Conservation (phyloP, 2,797 vertebrate genomes). For the Eidolon dupreanum region DNA sequence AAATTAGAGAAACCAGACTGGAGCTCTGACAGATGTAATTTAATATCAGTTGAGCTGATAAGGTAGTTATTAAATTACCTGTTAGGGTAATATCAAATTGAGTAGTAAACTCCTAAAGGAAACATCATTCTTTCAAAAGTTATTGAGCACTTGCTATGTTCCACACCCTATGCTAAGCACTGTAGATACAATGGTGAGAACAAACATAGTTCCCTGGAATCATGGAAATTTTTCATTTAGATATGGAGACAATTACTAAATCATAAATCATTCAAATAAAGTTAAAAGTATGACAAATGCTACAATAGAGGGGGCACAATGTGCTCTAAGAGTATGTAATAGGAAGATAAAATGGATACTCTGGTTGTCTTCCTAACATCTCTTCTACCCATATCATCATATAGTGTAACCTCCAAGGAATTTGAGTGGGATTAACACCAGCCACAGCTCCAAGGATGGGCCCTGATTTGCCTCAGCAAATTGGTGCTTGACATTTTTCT, state of each 20-base stretch:
- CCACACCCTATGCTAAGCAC: neutral
- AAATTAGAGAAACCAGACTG: neutral
- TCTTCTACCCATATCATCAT: neutral
- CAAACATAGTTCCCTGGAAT: neutral
- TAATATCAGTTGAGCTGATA: neutral
- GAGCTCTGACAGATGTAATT: neutral
- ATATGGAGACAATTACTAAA: neutral
- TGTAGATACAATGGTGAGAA: neutral
- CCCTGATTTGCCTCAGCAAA: neutral
- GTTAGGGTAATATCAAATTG: neutral
- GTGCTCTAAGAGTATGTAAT: neutral
- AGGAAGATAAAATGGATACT: neutral
- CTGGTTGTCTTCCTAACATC: neutral
- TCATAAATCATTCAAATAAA: constrained; percentile 24
- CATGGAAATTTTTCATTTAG: neutral
- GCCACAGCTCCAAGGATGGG: neutral
- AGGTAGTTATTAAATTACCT: neutral
- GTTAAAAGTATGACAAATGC: neutral
- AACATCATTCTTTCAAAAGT: neutral
- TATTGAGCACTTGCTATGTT: neutral
- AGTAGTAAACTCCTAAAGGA: neutral
- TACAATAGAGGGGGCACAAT: neutral
- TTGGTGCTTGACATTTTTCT: neutral
- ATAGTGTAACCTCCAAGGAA: neutral
- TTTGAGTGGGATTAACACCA: neutral